phyloP scores from a whole-genome alignment of 2,888 invertebrate genomes.

The Glyphotaelius pellucidus region DNA sequence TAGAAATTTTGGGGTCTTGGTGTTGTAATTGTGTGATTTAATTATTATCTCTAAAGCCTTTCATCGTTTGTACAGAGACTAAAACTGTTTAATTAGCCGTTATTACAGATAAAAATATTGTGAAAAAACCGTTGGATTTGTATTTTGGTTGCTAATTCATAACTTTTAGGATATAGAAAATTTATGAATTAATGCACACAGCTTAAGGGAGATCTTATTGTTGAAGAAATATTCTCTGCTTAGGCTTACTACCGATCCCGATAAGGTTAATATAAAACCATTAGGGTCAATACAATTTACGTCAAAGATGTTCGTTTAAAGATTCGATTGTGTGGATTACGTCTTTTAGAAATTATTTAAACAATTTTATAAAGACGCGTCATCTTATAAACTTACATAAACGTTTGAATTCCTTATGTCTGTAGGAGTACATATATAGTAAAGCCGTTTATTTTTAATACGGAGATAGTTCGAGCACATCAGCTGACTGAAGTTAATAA shows the following conservation, averaged over 20 bases:
- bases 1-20: not conserved
- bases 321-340: not conserved
- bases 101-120: not conserved
- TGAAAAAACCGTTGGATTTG: not conserved
- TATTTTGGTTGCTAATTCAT: too few species aligned
- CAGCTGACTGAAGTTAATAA: not conserved
- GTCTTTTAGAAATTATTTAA: not conserved
- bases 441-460: not conserved
- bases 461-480: not conserved
- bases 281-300: not conserved
- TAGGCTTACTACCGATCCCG: not conserved
- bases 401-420: not conserved
- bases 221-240: not conserved
- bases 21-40: not conserved
- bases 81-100: not conserved
- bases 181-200: too few species aligned
- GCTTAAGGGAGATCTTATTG: not conserved
- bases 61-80: not conserved
- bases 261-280: not conserved
- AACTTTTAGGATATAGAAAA: not conserved
- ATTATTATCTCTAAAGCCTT: not conserved
- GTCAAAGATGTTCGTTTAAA: not conserved
- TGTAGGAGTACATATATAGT: not conserved
- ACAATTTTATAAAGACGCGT: not conserved
- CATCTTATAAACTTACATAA: not conserved